Conservation (phyloP, 2,797 vertebrate species). For the Sardinella longiceps region DNA sequence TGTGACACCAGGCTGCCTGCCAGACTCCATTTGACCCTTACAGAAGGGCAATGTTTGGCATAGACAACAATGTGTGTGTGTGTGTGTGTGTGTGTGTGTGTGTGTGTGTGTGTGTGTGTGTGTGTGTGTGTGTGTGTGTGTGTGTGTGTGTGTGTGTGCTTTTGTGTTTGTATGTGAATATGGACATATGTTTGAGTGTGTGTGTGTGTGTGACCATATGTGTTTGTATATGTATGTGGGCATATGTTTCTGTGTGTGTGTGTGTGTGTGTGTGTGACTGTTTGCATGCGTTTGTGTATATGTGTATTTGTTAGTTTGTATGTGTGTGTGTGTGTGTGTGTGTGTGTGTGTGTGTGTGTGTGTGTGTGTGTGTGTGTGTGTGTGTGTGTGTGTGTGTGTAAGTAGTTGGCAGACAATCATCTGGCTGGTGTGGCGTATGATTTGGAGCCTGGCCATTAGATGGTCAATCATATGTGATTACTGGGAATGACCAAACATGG, state of each 20-base stretch:
- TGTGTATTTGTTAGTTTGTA: too few relatives aligned
- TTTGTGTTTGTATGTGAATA: neutral
- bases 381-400: neutral
- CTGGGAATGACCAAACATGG: neutral
- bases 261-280: neutral
- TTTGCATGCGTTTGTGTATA: neutral
- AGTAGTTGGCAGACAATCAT: constrained; percentile 15
- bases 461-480: constrained; percentile 3
- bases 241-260: neutral
- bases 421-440: neutral
- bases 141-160: neutral
- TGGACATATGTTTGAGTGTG: too few relatives aligned
- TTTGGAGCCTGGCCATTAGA: constrained; percentile 1
- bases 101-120: neutral
- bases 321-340: too few relatives aligned
- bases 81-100: neutral
- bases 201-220: neutral
- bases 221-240: neutral
- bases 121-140: neutral
- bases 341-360: neutral
- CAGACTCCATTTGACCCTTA: neutral
- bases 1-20: neutral
- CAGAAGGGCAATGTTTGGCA: neutral
- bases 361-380: neutral
- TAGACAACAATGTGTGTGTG: neutral